Evolutionary conservation across 2,797 vertebrate species (phyloP), one percentile per base, ranked within the genome.

Genomic region (Silurus lanzhouensis): DNA sequence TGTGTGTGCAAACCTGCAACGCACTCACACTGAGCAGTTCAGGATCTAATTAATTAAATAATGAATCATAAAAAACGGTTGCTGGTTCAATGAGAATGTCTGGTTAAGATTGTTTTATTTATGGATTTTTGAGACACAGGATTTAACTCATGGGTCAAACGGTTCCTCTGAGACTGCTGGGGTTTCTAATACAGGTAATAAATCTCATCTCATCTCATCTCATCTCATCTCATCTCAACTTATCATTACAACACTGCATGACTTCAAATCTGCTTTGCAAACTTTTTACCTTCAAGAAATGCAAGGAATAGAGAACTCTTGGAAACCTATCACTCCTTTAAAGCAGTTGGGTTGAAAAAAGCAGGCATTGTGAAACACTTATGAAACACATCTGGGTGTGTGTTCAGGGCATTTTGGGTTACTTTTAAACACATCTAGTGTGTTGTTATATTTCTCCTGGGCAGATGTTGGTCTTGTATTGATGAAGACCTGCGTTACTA

Each of bases 111-210:
- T 52, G 5, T 14, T 19, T 76, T 55, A 60, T 9, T 78, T 10
- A 44, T 6, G 20, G 58, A 79, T 63, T 79, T 63, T 20, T 63
- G 10, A n/a, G 25, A 27, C 44, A 77, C 13, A 38, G 78, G 25
- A n/a, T 19, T 22, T 60, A 8, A 63, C 46, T 57, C 3, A 86
- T 83, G 85, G 82, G 70, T 27, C 44, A 44, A 15, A 63, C 5
- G 15, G 17, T 31, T 87, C 60, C 14, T 79, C 57, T 86, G 71
- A 82, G 71, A 57, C 64, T 64, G 25, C 60, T 71, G 46, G 81
- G 22, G 60, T 48, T 86, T 52, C 74, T 86, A 48, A 57, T 83
- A 9, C 75, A 79, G 85, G 85, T 86, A 83, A 63, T 31, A 31
- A 81, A 25, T 15, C 1, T 63, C 3, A n/a, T 58, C 58, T 52